These are phyloP conservation scores for Agrochola macilenta DNA, from an alignment of 2,888 invertebrate species.

Conservation along the genomic window DNA sequence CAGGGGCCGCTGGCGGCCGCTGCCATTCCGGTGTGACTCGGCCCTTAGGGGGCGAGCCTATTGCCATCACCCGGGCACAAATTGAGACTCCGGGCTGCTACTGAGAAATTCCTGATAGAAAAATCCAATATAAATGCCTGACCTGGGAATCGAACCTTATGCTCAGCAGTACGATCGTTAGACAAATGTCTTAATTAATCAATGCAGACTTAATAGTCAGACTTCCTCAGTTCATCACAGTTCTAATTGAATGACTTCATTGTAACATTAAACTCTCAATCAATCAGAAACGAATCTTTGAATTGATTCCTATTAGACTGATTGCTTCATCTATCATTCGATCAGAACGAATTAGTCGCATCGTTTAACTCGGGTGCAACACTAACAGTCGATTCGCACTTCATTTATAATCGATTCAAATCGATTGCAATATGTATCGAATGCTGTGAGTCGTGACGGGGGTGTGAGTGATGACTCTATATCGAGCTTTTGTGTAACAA, in stretches of 20 bases:
- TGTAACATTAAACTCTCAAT: slow-evolving; percentile 44
- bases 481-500: background rate
- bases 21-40: too few relatives aligned
- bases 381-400: slow-evolving; percentile 81
- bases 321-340: slow-evolving; percentile 59
- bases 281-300: slow-evolving; percentile 56
- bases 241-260: slow-evolving; percentile 54
- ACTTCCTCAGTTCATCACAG: slow-evolving; percentile 19
- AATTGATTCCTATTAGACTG: slow-evolving; percentile 60
- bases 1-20: too few relatives aligned
- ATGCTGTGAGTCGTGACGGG: slow-evolving; percentile 45
- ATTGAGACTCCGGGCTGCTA: background rate
- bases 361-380: slow-evolving; percentile 43
- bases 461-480: slow-evolving; percentile 9
- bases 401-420: slow-evolving; percentile 82
- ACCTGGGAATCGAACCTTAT: background rate
- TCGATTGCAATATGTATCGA: slow-evolving; percentile 72
- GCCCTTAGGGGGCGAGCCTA: background rate
- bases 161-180: background rate
- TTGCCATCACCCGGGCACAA: background rate
- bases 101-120: background rate
- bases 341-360: slow-evolving; percentile 58
- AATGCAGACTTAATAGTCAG: background rate
- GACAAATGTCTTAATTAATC: background rate
- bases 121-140: background rate